phyloP scores from a whole-genome alignment of 2,888 invertebrate species.

The Agrotis clavis region DNA sequence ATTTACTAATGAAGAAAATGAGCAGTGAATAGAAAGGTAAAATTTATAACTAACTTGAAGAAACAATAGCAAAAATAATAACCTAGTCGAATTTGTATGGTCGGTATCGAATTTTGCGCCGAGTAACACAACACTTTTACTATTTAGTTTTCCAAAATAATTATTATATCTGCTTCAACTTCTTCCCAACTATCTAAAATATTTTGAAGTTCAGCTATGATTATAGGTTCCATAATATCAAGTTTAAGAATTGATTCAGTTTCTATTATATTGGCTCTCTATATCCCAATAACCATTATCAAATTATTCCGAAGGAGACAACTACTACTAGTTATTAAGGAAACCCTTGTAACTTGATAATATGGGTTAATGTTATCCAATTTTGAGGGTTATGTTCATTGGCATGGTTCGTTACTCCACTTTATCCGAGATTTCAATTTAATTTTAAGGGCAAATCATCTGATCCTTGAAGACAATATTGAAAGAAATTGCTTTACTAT shows the following conservation, averaged over 20 bases:
- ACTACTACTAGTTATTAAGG: conserved; percentile 23
- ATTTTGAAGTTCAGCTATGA: not conserved
- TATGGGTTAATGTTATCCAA: conserved; percentile 43
- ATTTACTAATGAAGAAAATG: no score
- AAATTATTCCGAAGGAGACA: conserved; percentile 24
- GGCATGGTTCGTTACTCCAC: conserved; percentile 18
- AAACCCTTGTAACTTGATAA: conserved; percentile 40
- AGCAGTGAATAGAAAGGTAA: no score
- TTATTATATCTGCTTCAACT: not conserved
- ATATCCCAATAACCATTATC: conserved; percentile 22
- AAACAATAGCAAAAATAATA: no score
- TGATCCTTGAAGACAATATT: not conserved
- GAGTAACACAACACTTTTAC: no score
- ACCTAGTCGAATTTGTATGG: no score
- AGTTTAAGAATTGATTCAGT: conserved; percentile 1
- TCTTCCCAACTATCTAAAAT: not conserved
- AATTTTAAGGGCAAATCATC: conserved; percentile 19
- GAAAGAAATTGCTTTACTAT: not conserved
- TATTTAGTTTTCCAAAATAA: no score
- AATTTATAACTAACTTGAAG: no score
- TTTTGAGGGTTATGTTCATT: conserved; percentile 31
- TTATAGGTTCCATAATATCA: conserved; percentile 7
- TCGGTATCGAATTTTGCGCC: no score
- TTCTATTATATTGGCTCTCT: conserved; percentile 13
- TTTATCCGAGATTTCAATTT: conserved; percentile 25